phyloP scores from a whole-genome alignment of 2,888 invertebrate species.

The Diarsia rubi region DNA sequence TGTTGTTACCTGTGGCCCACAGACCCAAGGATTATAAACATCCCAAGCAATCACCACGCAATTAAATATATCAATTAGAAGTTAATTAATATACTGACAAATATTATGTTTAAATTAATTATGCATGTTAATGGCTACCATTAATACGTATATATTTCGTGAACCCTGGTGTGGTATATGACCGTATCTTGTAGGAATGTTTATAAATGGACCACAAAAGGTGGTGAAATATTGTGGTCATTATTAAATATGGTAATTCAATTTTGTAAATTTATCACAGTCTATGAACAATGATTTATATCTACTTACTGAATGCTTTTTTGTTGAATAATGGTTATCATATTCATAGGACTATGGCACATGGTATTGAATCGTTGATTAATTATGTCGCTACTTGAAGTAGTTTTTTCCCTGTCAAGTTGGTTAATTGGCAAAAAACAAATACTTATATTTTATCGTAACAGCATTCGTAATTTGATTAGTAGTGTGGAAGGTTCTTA shows the following conservation, averaged over 20 bases:
- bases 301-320: conserved; percentile 6
- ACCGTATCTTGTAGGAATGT: conserved; percentile 19
- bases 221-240: conserved; percentile 48
- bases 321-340: conserved; percentile 25
- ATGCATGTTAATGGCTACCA: conserved; percentile 42
- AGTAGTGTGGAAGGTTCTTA: not conserved
- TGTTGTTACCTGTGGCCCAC: conserved; percentile 26
- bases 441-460: conserved; percentile 2
- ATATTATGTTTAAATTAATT: conserved; percentile 48
- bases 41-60: conserved; percentile 28
- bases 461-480: conserved; percentile 9
- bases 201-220: conserved; percentile 14
- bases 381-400: conserved; percentile 34
- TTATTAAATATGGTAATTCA: conserved; percentile 56
- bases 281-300: conserved; percentile 26
- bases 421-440: conserved; percentile 14
- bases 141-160: conserved; percentile 40
- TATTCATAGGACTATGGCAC: not conserved
- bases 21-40: conserved; percentile 3
- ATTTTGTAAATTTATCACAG: conserved; percentile 36
- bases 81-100: conserved; percentile 41
- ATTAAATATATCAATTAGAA: conserved; percentile 49
- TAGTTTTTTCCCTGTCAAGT: conserved; percentile 17
- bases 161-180: conserved; percentile 9
- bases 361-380: conserved; percentile 28